A percentile compares a stretch with the other conserved stretches of the same genome.
Evolutionary conservation across 2,113 vertebrate species (phyloP).

Genomic region (Xiphophorus couchianus): DNA sequence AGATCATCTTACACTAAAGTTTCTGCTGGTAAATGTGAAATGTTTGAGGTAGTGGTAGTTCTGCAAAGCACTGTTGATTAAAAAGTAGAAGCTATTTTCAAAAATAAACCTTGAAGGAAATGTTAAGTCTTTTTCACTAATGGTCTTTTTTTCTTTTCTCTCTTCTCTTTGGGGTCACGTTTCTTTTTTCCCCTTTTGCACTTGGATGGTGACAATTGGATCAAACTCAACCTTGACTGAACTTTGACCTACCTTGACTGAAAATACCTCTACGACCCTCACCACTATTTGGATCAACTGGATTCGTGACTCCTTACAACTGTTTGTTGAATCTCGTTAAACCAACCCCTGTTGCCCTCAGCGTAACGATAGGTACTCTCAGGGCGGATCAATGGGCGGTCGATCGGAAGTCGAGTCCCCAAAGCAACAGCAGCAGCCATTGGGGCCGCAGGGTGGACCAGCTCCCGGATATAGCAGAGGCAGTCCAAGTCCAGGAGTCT

Average conservation of each 20-base stretch:
- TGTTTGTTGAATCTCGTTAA: background rate
- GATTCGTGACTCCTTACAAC: background rate
- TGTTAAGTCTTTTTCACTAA: constrained; percentile 80
- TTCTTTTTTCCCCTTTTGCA: background rate
- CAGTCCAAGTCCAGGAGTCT: constrained; percentile 86
- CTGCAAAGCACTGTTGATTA: background rate
- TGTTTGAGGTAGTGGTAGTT: background rate
- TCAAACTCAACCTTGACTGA: constrained; percentile 70
- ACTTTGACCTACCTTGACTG: constrained; percentile 30
- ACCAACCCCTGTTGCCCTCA: constrained; percentile 62
- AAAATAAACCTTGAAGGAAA: background rate
- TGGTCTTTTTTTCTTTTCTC: constrained; percentile 87
- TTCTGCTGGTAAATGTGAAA: background rate
- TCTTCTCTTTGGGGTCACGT: constrained; percentile 83
- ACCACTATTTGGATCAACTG: background rate
- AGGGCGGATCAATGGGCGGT: constrained; percentile 84
- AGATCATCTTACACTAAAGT: no score
- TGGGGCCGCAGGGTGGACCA: constrained; percentile 84
- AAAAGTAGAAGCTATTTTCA: background rate
- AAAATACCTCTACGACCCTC: background rate
- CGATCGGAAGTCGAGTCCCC: constrained; percentile 91
- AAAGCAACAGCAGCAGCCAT: constrained; percentile 79
- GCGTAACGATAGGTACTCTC: constrained; percentile 91
- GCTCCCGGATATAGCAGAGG: constrained; percentile 90
- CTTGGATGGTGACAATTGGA: constrained; percentile 83